Percentiles rank a stretch among this genome's conserved stretches.
These are phyloP conservation scores for Petrocephalus schoutedeni DNA, from an alignment of 2,797 vertebrate species.

Conservation along the genomic window DNA sequence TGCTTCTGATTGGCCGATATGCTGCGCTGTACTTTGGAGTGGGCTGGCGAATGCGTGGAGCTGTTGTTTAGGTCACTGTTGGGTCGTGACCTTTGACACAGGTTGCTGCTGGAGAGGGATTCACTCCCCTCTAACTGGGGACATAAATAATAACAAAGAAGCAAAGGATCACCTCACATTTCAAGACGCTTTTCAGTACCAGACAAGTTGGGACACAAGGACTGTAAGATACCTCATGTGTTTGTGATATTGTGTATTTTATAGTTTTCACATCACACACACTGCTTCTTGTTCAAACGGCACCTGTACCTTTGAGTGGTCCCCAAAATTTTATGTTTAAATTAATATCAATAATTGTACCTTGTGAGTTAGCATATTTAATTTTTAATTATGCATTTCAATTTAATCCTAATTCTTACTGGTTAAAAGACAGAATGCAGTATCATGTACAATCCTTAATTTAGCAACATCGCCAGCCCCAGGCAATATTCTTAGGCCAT, in stretches of 20 bases:
- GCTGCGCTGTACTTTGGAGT: conserved; percentile 95
- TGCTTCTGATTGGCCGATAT: conserved; percentile 92
- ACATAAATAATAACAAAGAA: neutral
- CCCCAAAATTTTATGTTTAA: neutral
- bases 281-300: neutral
- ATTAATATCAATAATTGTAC: neutral
- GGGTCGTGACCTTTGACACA: conserved; percentile 85
- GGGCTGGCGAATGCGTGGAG: conserved; percentile 84
- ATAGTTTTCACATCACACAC: neutral
- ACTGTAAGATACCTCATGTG: neutral
- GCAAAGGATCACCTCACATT: neutral
- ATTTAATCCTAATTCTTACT: neutral
- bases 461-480: neutral
- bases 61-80: conserved; percentile 97
- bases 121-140: conserved; percentile 88
- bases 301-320: neutral
- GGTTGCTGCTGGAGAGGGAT: conserved; percentile 76
- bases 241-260: neutral
- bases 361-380: neutral
- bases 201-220: neutral
- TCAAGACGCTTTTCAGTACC: neutral
- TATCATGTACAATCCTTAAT: neutral
- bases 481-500: neutral
- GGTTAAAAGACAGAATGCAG: neutral
- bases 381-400: neutral